Evolutionary conservation across 2,797 vertebrate species (phyloP).

Genomic region (Aeoliscus strigatus): DNA sequence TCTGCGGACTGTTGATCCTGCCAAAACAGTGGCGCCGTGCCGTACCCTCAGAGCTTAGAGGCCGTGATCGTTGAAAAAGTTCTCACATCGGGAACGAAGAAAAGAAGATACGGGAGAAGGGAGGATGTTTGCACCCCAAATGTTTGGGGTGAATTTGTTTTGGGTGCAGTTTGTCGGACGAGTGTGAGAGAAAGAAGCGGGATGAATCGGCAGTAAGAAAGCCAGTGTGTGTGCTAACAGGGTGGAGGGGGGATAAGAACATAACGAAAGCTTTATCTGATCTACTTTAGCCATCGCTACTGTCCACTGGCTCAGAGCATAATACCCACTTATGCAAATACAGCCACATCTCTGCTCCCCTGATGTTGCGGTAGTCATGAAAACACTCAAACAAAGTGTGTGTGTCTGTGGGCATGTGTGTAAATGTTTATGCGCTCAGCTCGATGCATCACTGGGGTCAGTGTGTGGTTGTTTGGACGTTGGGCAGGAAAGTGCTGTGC

Average conservation of each 20-base stretch:
- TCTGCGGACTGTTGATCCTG: conserved; percentile 65
- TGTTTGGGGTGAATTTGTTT: conserved; percentile 23
- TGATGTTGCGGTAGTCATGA: conserved; percentile 34
- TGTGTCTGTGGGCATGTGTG: conserved; percentile 23
- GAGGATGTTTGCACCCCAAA: conserved; percentile 42
- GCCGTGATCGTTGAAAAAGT: conserved; percentile 68
- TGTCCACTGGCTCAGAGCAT: conserved; percentile 59
- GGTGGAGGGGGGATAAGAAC: conserved; percentile 2
- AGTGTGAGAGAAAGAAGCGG: neutral
- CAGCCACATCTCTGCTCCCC: conserved; percentile 45
- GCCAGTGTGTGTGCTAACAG: conserved; percentile 36
- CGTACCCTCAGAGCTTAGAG: conserved; percentile 56
- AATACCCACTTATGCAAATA: conserved; percentile 75
- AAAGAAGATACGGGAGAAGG: conserved; percentile 58
- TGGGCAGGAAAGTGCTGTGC: conserved; percentile 37
- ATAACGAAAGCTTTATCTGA: conserved; percentile 55
- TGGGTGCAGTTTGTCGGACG: conserved; percentile 8
- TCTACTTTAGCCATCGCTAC: conserved; percentile 57
- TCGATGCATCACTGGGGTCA: conserved; percentile 12
- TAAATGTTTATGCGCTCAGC: neutral
- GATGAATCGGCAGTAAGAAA: conserved; percentile 32
- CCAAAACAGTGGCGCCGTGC: conserved; percentile 56
- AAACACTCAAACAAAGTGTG: conserved; percentile 42
- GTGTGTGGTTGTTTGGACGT: conserved; percentile 22
- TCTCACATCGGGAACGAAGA: conserved; percentile 54